These are phyloP conservation scores for Eudyptes chrysolophus DNA, from an alignment of 2,113 vertebrate genomes.

Conservation along the genomic window DNA sequence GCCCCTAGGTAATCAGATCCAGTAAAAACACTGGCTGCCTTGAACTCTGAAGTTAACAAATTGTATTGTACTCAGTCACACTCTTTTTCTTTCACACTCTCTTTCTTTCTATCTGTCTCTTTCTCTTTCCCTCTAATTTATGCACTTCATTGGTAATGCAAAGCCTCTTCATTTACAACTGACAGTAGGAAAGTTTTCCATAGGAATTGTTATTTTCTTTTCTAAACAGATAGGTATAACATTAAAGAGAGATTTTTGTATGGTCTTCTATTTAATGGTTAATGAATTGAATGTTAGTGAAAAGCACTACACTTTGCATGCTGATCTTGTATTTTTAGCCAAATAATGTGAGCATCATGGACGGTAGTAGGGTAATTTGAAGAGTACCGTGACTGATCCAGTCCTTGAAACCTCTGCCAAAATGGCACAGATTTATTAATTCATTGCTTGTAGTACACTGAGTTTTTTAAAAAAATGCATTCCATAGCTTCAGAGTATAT, in stretches of 20 bases:
- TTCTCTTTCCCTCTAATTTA: slow-evolving; percentile 4
- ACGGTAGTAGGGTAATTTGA: not conserved
- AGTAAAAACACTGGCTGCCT: not conserved
- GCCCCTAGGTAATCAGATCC: slow-evolving; percentile 19
- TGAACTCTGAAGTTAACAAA: slow-evolving; percentile 60
- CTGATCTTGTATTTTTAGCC: not conserved
- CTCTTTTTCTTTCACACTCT: not conserved
- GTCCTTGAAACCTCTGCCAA: not conserved
- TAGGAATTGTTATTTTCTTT: not conserved
- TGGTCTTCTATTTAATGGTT: not conserved
- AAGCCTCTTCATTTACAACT: not conserved
- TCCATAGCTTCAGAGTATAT: not conserved
- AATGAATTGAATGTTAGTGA: not conserved
- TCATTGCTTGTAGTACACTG: not conserved
- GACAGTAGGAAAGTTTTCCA: not conserved
- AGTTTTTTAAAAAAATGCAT: not conserved
- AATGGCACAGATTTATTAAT: not conserved
- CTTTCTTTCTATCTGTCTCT: not conserved
- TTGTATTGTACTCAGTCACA: not conserved
- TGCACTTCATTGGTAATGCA: not conserved
- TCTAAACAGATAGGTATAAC: not conserved
- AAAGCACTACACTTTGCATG: not conserved
- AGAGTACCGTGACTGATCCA: not conserved
- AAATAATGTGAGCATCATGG: not conserved
- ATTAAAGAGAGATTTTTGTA: not conserved